Evolutionary conservation across 2,888 invertebrate species (phyloP), one percentile per base, ranked within the genome.

Genomic region (Drosophila falleni): DNA sequence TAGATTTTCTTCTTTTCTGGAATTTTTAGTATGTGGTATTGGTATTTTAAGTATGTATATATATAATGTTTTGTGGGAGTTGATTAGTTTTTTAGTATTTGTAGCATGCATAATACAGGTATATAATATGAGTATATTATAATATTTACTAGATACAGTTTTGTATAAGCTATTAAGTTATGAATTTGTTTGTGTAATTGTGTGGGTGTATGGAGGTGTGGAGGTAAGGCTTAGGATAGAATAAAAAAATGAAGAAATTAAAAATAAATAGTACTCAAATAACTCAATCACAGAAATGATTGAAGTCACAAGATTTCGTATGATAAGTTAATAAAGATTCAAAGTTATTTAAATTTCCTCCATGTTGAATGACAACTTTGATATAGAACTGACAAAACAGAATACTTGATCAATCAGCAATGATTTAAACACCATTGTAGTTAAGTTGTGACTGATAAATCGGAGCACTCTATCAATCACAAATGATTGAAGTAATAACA

Each of bases 81-180:
- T 41, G 35, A 37, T 31, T 55, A 62, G 42, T 62, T 31, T 15
- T 29, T 49, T 35, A 51, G 47, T 71, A 29, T 33, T 9, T 11
- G 9, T 16, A 55, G n/a, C 78, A 74, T 76, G 74, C 74, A 15
- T 35, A 55, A 37, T 47, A 53, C 46, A 56, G 53, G 9, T 29
- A 42, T 29, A 49, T 44, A 50, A 15, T 42, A 44, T 44, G n/a
- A 15, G 19, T n/a, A 53, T 31, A 33, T 13, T 26, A 44, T 19
- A 29, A 47, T 47, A 37, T 23, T 19, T 37, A 1, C 44, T 46
- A 62, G 26, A 2, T 62, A 55, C 46, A 46, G 15, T 15, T 42
- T 42, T 19, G 35, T 37, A 16, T 47, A 46, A 35, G 33, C 11
- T 26, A 13, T 26, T 47, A 46, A 35, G 33, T n/a, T 26, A 13